phyloP scores from a whole-genome alignment of 37 sponge, comb jelly and placozoan genomes.

The Chondrilla cf. caribensis region DNA sequence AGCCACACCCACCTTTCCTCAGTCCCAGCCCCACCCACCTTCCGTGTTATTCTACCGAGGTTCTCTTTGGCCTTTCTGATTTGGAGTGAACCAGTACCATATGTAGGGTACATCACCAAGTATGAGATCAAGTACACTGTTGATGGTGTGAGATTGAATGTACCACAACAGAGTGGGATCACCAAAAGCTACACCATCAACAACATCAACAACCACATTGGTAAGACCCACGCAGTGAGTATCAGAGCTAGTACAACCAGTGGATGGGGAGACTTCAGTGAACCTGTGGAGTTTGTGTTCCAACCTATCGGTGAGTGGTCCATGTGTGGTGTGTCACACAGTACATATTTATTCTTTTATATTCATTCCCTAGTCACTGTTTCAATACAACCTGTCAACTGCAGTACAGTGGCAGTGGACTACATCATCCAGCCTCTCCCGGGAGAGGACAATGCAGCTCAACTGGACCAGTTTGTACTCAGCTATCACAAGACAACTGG shows the following conservation, averaged over 20 bases:
- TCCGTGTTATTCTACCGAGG: not conserved
- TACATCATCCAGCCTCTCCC: no score
- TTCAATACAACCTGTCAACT: no score
- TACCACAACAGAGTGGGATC: not conserved
- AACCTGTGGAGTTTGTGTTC: not conserved
- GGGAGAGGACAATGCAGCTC: no score
- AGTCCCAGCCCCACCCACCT: not conserved
- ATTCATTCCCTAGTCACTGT: no score
- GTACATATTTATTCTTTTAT: no score
- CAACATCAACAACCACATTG: not conserved
- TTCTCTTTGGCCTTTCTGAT: not conserved
- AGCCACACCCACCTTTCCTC: not conserved
- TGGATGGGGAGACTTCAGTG: slow-evolving; percentile 6
- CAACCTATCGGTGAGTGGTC: slow-evolving; percentile 19
- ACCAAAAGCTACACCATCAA: not conserved
- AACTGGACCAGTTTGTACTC: no score
- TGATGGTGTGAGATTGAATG: not conserved
- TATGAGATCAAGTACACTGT: not conserved
- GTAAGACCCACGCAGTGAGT: slow-evolving; percentile 5
- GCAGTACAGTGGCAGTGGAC: no score
- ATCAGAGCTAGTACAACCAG: not conserved
- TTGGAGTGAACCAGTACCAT: not conserved
- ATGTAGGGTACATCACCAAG: slow-evolving; percentile 4
- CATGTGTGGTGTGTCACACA: no score
- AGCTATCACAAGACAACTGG: no score